Evolutionary conservation across 2,888 invertebrate species (phyloP).

Genomic region (Tryphoninae sp.): DNA sequence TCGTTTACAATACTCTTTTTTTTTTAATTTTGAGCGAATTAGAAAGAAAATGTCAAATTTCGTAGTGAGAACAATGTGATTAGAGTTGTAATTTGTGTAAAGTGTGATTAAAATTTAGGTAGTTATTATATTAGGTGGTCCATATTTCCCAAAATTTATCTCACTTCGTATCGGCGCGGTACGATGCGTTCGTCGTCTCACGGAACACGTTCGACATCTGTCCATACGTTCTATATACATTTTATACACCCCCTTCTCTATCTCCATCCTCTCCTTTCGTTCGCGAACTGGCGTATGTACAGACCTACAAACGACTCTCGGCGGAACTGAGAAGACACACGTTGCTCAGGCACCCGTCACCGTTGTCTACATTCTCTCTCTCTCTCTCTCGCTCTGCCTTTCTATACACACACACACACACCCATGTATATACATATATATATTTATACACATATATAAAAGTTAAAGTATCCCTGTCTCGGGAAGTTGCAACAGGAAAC

Average conservation of each 20-base stretch:
- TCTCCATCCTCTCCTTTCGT: conserved; percentile 51
- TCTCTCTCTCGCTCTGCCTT: neutral
- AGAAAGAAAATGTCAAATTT: no score
- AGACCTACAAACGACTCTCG: conserved; percentile 54
- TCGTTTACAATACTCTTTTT: no score
- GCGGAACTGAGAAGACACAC: conserved; percentile 38
- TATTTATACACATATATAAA: no score
- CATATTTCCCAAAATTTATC: conserved; percentile 23
- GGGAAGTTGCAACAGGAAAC: conserved; percentile 62
- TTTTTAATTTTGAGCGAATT: no score
- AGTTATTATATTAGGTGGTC: no score
- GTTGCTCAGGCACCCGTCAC: conserved; percentile 26
- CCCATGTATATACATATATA: no score
- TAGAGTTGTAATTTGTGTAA: neutral
- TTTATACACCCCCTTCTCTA: conserved; percentile 15
- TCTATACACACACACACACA: neutral
- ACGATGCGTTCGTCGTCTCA: conserved; percentile 52
- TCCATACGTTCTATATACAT: conserved; percentile 39
- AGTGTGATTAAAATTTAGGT: neutral
- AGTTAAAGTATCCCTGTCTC: neutral
- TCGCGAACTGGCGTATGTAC: conserved; percentile 37
- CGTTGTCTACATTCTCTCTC: conserved; percentile 24
- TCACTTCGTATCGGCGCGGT: conserved; percentile 51
- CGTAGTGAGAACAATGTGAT: no score
- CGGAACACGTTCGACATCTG: conserved; percentile 64